These are phyloP conservation scores for Cyprinus carpio DNA, from an alignment of 2,113 vertebrate species.

Conservation along the genomic window DNA sequence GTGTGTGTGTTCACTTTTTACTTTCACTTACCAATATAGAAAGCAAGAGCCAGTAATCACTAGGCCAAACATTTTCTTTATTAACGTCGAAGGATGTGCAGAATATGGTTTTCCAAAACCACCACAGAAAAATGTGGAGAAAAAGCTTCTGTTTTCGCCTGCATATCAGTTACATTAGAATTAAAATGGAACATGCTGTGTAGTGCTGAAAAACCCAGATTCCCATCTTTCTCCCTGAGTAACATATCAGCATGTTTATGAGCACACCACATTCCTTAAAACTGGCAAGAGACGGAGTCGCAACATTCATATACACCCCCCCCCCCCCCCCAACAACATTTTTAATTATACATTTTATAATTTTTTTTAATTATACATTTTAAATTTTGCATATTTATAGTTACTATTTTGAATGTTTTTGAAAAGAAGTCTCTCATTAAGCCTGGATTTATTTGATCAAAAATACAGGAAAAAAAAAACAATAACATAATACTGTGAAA, in stretches of 20 bases:
- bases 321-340: too few species aligned
- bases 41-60: neutral
- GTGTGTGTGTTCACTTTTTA: neutral
- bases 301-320: constrained; percentile 19
- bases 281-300: neutral
- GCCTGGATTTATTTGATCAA: too few species aligned
- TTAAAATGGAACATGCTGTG: constrained; percentile 1
- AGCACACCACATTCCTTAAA: constrained; percentile 24
- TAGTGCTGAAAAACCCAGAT: neutral
- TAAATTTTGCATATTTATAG: too few species aligned
- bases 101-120: neutral
- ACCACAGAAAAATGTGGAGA: neutral
- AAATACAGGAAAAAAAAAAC: too few species aligned
- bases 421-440: too few species aligned
- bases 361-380: too few species aligned
- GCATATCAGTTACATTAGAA: neutral
- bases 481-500: too few species aligned
- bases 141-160: neutral
- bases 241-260: constrained; percentile 24
- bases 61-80: too few species aligned
- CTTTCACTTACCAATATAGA: neutral
- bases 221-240: neutral
- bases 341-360: too few species aligned
- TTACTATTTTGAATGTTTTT: too few species aligned
- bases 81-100: neutral